phyloP scores from a whole-genome alignment of 2,113 vertebrate genomes.

The Gymnocephalus cernua region DNA sequence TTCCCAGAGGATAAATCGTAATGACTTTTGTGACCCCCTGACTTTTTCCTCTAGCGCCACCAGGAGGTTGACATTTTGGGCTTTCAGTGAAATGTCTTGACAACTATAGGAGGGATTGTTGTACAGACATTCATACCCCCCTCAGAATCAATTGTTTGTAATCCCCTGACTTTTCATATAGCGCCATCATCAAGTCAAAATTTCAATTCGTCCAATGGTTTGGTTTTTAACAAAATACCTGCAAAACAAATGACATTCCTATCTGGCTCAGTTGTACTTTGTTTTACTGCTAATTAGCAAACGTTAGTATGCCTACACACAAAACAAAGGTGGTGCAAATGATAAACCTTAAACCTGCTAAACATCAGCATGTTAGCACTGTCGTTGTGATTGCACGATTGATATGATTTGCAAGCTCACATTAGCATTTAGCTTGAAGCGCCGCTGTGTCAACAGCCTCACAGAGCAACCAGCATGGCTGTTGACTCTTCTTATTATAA shows the following conservation, averaged over 20 bases:
- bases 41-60: not conserved
- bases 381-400: no score
- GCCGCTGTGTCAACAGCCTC: no score
- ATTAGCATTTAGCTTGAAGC: no score
- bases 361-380: no score
- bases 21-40: no score
- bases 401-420: no score
- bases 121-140: not conserved
- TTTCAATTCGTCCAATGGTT: not conserved
- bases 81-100: not conserved
- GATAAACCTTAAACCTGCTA: no score
- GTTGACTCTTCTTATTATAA: no score
- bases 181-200: not conserved
- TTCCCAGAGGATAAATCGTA: not conserved
- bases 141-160: not conserved
- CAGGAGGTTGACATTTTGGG: not conserved
- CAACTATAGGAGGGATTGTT: not conserved
- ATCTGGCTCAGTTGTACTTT: no score
- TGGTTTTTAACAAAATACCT: not conserved
- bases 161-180: not conserved
- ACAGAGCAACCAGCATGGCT: no score
- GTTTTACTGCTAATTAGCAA: no score
- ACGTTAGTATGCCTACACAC: not conserved
- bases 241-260: not conserved
- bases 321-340: not conserved